These are phyloP conservation scores for Phyllotis vaccarum DNA, from an alignment of 2,797 vertebrate species.

Conservation along the genomic window DNA sequence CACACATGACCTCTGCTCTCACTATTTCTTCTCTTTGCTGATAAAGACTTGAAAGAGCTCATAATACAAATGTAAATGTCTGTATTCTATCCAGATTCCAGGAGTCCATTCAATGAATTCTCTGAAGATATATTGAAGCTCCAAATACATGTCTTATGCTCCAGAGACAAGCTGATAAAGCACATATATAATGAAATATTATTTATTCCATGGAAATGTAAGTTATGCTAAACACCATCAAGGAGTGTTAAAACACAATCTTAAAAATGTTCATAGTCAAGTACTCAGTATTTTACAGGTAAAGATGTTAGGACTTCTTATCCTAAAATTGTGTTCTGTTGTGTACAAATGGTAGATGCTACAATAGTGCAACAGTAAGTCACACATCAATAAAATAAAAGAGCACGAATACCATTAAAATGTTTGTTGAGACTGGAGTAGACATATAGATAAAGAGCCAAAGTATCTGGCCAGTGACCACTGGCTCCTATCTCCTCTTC, in stretches of 20 bases:
- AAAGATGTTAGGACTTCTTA: not conserved
- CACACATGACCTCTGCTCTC: no score
- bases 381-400: not conserved
- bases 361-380: not conserved
- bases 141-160: no score
- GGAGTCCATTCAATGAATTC: no score
- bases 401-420: not conserved
- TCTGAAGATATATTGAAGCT: no score
- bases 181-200: no score
- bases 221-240: not conserved
- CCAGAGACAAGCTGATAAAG: no score
- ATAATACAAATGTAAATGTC: no score
- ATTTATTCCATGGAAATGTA: no score
- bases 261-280: not conserved
- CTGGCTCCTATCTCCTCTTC: not conserved
- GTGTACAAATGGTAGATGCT: not conserved
- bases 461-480: not conserved
- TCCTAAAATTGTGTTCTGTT: not conserved
- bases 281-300: no score
- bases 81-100: no score
- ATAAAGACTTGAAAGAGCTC: no score
- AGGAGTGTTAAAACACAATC: not conserved
- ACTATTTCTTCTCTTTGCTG: no score
- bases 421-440: not conserved
- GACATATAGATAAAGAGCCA: not conserved